Conservation (phyloP, 2,113 vertebrate genomes). For the Oncorhynchus keta region DNA sequence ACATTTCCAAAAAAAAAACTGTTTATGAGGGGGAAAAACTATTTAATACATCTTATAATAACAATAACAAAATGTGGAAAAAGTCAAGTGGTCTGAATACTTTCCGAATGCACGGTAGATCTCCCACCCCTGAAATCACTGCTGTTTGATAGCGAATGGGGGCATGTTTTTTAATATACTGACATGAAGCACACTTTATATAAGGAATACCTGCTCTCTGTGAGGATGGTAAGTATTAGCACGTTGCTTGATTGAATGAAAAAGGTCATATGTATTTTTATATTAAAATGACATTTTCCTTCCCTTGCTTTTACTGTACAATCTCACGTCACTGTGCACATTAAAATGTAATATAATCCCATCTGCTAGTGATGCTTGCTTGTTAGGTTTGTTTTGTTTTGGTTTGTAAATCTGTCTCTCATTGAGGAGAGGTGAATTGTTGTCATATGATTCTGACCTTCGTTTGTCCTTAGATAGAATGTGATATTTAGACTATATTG, state of each 20-base stretch:
- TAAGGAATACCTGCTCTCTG: constrained; percentile 56
- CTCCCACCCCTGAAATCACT: constrained; percentile 30
- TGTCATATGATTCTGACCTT: too few species aligned
- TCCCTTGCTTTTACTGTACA: constrained; percentile 71
- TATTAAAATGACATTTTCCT: constrained; percentile 47
- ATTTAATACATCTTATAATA: too few species aligned
- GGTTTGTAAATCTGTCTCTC: neutral
- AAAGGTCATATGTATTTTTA: constrained; percentile 60
- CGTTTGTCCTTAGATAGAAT: too few species aligned
- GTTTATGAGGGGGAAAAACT: too few species aligned
- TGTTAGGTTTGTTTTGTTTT: neutral
- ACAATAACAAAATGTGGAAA: too few species aligned
- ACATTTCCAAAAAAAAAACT: too few species aligned
- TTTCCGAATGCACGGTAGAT: neutral
- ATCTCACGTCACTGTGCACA: constrained; percentile 74
- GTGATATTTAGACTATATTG: too few species aligned
- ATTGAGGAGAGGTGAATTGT: too few species aligned
- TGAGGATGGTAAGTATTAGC: constrained; percentile 40
- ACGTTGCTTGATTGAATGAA: constrained; percentile 48
- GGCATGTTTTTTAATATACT: constrained; percentile 27
- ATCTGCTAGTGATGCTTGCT: constrained; percentile 18
- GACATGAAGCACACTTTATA: constrained; percentile 45
- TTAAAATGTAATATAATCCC: constrained; percentile 71
- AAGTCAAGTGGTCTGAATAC: too few species aligned
- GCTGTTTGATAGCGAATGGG: neutral